Evolutionary conservation across 2,797 vertebrate species (phyloP), one percentile per base, ranked within the genome.

Genomic region (Myotis daubentonii): DNA sequence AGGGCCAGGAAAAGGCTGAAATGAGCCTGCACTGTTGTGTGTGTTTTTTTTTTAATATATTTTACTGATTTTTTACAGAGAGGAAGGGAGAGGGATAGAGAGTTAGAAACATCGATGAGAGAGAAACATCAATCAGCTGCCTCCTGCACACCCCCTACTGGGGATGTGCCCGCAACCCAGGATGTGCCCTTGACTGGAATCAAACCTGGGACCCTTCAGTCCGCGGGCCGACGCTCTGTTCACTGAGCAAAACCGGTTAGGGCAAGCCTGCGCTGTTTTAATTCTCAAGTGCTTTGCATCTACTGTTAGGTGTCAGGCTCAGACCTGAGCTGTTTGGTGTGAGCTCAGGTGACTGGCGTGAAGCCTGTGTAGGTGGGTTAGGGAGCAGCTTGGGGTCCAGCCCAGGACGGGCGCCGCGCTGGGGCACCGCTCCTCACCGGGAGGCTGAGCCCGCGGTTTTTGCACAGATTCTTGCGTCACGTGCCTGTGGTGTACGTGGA

Each of bases 401-500:
- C 19, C 25, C 2, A 28, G 44, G 71, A 16, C 9, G 0, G 66
- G 66, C 23, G 22, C 36, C 5, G 17, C 8, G 8, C 44, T 47
- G 3, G 38, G 57, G 0, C 1, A 0, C 51, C 0, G 4, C 44
- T 7, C 6, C 28, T n/a, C 30, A 1, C 16, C 1, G 1, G 22
- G 47, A 57, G 53, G 1, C 87, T 92, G 30, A 96, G 71, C 65
- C 1, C 10, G 30, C 72, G 55, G 9, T 92, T 49, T 41, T 0
- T 2, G 25, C 95, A 0, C 96, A 99, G 99, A 94, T 99, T 99
- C 98, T 97, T 99, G 83, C 99, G 99, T n/a, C 99, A 99, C 1
- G 99, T 99, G 71, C 99, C 99, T 11, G 99, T 99, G 76, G 99
- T 99, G 93, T 99, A 99, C 2, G 99, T 99, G 97, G 99, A 99